These are phyloP conservation scores for Xerus rutilus DNA, from an alignment of 2,797 vertebrate species.

Conservation along the genomic window DNA sequence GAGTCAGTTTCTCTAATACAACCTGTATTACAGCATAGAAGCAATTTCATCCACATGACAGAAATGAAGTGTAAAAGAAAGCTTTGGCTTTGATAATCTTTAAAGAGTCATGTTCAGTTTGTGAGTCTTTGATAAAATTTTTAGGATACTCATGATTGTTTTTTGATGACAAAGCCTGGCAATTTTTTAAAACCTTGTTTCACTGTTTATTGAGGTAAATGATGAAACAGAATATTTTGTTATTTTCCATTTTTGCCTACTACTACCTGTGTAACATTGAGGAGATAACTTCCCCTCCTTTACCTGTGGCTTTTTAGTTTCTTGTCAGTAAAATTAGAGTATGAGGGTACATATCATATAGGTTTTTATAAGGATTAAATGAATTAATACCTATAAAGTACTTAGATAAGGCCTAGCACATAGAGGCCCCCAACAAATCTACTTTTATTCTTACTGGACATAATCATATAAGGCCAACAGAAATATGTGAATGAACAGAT, in stretches of 20 bases:
- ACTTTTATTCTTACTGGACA: neutral
- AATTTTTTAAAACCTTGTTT: conserved; percentile 23
- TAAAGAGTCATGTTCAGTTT: neutral
- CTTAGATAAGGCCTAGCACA: neutral
- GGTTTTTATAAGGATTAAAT: neutral
- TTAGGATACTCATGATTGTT: neutral
- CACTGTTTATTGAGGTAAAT: neutral
- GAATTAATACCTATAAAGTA: neutral
- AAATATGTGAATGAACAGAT: neutral
- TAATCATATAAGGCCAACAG: neutral
- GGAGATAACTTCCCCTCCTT: neutral
- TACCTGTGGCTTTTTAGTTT: neutral
- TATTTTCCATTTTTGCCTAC: neutral
- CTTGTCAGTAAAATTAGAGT: neutral
- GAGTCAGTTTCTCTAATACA: neutral
- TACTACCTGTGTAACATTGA: neutral
- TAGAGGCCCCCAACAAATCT: neutral
- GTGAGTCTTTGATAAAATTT: neutral
- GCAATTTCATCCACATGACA: neutral
- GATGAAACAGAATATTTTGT: neutral
- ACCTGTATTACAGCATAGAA: neutral
- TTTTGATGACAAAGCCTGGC: neutral
- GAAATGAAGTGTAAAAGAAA: neutral
- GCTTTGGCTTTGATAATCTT: neutral
- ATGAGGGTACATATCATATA: neutral